Conservation (phyloP, 2,797 vertebrate species). For the Octomys mimax region DNA sequence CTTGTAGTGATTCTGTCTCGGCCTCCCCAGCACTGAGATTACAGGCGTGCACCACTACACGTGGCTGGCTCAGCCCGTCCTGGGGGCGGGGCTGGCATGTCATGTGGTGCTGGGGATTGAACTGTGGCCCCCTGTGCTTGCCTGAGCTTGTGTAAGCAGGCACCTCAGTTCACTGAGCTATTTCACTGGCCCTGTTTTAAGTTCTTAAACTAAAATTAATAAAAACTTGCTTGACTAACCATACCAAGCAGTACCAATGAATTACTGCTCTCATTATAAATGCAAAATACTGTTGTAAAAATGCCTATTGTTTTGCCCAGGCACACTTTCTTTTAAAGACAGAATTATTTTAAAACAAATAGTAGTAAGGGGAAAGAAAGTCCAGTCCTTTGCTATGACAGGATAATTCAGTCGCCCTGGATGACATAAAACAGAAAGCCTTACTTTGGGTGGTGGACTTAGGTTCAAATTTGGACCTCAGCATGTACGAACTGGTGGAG, state of each 20-base stretch:
- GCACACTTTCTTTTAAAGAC: constrained; percentile 39
- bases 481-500: neutral
- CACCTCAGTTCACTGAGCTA: no score
- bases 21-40: no score
- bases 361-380: neutral
- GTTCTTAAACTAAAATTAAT: constrained; percentile 27
- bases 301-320: neutral
- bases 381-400: constrained; percentile 20
- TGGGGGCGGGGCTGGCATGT: no score
- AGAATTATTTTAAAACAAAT: constrained; percentile 49
- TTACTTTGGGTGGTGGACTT: constrained; percentile 18
- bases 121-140: no score
- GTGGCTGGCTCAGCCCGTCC: no score
- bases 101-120: no score
- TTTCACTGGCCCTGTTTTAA: neutral
- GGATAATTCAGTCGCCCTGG: neutral
- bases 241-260: constrained; percentile 39
- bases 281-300: constrained; percentile 47
- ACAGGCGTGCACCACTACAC: no score
- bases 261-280: neutral
- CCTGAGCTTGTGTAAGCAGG: no score
- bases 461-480: constrained; percentile 38
- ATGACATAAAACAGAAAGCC: constrained; percentile 46
- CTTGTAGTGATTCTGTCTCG: no score
- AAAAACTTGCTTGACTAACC: constrained; percentile 43